These are phyloP conservation scores for Tenrec ecaudatus DNA, from an alignment of 2,113 vertebrate genomes.

Conservation along the genomic window DNA sequence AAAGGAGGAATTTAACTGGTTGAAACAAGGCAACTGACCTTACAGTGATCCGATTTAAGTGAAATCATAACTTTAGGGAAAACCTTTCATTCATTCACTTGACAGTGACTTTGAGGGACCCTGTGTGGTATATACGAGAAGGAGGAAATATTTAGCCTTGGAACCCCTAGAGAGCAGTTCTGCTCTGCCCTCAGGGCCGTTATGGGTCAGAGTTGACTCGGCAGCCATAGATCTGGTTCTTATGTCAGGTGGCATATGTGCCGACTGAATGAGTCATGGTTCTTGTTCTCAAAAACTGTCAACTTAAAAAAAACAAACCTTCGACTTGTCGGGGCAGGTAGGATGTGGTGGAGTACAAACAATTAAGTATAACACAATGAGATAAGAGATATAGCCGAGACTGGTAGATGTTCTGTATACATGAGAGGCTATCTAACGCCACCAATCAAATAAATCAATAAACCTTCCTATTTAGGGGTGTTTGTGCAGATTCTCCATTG, in stretches of 20 bases:
- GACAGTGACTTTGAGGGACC: not conserved
- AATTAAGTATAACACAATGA: not conserved
- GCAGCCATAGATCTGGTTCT: no score
- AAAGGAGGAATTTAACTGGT: constrained; percentile 2
- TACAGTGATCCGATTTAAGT: not conserved
- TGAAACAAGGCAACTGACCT: constrained; percentile 33
- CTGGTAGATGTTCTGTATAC: not conserved
- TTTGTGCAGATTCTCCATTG: constrained; percentile 36
- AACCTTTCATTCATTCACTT: constrained; percentile 27
- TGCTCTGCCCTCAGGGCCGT: no score
- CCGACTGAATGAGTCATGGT: not conserved
- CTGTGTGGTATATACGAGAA: not conserved
- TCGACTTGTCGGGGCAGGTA: not conserved
- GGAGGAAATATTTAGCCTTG: no score
- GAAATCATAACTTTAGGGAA: not conserved
- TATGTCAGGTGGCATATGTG: constrained; percentile 14
- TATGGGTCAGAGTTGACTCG: no score
- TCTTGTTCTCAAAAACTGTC: constrained; percentile 42
- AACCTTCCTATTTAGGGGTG: not conserved
- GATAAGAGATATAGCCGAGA: not conserved
- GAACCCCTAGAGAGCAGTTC: no score
- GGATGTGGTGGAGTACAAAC: no score
- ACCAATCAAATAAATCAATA: not conserved
- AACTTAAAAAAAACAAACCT: constrained; percentile 32
- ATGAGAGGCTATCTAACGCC: not conserved